These are phyloP conservation scores for Patagioenas fasciata DNA, from an alignment of 2,113 vertebrate species.

Conservation along the genomic window DNA sequence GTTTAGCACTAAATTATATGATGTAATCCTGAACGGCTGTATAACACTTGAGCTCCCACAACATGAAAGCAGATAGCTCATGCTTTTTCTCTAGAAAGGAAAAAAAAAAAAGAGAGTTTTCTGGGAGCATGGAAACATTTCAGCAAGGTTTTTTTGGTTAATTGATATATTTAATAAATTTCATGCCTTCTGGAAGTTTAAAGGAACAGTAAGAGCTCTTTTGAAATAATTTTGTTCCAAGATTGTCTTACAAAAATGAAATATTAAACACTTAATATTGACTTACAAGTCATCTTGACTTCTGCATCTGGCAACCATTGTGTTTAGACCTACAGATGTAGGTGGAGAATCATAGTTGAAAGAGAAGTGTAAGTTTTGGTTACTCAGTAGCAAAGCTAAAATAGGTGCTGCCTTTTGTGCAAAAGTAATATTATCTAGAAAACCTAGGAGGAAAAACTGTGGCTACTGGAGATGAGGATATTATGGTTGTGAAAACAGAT, in stretches of 20 bases:
- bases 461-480: neutral
- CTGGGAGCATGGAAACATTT: neutral
- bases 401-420: neutral
- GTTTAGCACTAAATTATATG: neutral
- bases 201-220: neutral
- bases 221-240: neutral
- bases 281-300: neutral
- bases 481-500: neutral
- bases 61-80: neutral
- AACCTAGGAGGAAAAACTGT: neutral
- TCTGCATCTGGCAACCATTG: neutral
- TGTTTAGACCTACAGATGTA: neutral
- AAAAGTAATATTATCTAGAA: neutral
- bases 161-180: neutral
- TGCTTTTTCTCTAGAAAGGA: neutral
- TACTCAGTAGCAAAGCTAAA: neutral
- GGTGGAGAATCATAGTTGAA: accelerated
- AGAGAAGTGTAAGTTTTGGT: neutral
- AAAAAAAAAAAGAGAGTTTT: neutral
- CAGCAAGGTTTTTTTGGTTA: neutral
- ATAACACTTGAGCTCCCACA: neutral
- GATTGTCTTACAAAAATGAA: neutral
- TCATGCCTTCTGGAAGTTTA: neutral
- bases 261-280: neutral
- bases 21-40: neutral